Evolutionary conservation across 2,113 vertebrate species (phyloP).

Genomic region (Embiotoca jacksoni): DNA sequence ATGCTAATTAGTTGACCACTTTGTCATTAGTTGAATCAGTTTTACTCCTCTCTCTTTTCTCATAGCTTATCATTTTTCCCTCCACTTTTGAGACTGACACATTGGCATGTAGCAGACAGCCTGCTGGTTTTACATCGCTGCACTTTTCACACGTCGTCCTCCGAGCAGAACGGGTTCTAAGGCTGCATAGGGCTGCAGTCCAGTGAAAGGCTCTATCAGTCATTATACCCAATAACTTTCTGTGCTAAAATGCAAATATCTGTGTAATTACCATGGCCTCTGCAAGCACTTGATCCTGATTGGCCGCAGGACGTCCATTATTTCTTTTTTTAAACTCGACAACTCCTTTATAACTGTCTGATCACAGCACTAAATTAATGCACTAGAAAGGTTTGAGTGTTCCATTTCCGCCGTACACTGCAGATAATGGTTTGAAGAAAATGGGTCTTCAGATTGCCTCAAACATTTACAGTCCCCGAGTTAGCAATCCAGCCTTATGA

Average conservation of each 20-base stretch:
- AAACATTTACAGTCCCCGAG: slow-evolving; percentile 61
- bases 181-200: slow-evolving; percentile 50
- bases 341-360: slow-evolving; percentile 66
- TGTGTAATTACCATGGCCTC: slow-evolving; percentile 68
- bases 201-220: slow-evolving; percentile 56
- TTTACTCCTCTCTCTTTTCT: slow-evolving; percentile 62
- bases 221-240: slow-evolving; percentile 66
- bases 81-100: slow-evolving; percentile 59
- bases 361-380: slow-evolving; percentile 67
- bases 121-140: slow-evolving; percentile 55
- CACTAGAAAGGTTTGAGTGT: slow-evolving; percentile 62
- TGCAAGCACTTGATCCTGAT: slow-evolving; percentile 67
- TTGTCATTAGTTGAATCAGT: slow-evolving; percentile 72
- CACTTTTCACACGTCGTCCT: slow-evolving; percentile 47
- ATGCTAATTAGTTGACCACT: slow-evolving; percentile 76
- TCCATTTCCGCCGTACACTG: slow-evolving; percentile 59
- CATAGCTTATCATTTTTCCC: slow-evolving; percentile 44
- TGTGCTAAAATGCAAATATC: slow-evolving; percentile 71
- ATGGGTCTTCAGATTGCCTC: slow-evolving; percentile 79
- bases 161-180: slow-evolving; percentile 25
- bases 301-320: slow-evolving; percentile 62
- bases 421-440: slow-evolving; percentile 75
- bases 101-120: slow-evolving; percentile 47
- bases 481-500: slow-evolving; percentile 66
- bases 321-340: slow-evolving; percentile 60